These are phyloP conservation scores for Sinelater perroti DNA, from an alignment of 2,888 invertebrate genomes.

Conservation along the genomic window DNA sequence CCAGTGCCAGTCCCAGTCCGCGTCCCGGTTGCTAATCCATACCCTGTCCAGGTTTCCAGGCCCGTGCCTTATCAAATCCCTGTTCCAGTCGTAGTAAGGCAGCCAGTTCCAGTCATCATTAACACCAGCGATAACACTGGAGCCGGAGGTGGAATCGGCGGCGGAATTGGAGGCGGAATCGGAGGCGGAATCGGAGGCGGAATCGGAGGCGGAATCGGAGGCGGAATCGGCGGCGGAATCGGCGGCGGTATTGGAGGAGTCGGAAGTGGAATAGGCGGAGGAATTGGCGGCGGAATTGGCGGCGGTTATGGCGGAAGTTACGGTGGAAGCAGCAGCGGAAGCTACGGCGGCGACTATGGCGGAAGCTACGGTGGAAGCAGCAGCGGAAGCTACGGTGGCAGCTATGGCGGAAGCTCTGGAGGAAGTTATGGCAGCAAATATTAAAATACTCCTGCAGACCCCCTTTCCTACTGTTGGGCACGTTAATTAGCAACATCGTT, in stretches of 20 bases:
- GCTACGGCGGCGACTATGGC: too few species aligned
- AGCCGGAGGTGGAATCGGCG: constrained; percentile 41
- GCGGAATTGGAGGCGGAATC: constrained; percentile 37
- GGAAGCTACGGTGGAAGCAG: too few species aligned
- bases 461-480: too few species aligned
- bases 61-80: constrained; percentile 64
- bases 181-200: constrained; percentile 39
- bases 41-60: constrained; percentile 60
- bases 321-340: too few species aligned
- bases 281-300: constrained; percentile 17
- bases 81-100: constrained; percentile 63
- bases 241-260: constrained; percentile 18
- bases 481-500: too few species aligned
- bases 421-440: too few species aligned
- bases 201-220: constrained; percentile 27
- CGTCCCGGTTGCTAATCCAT: constrained; percentile 55
- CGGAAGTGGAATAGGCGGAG: constrained; percentile 16
- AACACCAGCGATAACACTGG: constrained; percentile 49
- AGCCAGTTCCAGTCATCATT: constrained; percentile 60
- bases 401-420: too few species aligned
- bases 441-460: too few species aligned
- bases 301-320: too few species aligned
- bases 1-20: constrained; percentile 53
- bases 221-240: constrained; percentile 23
- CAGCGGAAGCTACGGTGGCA: too few species aligned